phyloP scores from a whole-genome alignment of 1,140 invertebrate species.

The Lordiphosa mommai region DNA sequence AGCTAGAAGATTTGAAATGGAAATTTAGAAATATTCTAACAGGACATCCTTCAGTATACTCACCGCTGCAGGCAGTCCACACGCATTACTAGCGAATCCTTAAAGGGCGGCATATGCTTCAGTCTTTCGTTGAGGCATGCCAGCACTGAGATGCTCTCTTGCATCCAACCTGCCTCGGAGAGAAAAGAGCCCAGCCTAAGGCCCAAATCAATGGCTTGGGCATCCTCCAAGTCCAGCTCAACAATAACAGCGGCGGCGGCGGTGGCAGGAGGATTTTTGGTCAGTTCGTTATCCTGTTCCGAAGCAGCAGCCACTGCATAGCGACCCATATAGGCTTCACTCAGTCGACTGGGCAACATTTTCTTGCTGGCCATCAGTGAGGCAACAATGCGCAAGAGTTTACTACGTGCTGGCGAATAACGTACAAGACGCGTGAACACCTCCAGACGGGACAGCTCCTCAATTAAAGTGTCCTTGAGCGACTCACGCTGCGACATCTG shows the following conservation, averaged over 20 bases:
- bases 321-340: constrained; percentile 36
- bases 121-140: constrained; percentile 83
- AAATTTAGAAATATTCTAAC: neutral
- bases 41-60: neutral
- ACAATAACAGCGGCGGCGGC: neutral
- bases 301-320: neutral
- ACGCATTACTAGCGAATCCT: constrained; percentile 80
- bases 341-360: constrained; percentile 45
- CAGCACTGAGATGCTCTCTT: constrained; percentile 86
- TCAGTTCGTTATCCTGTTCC: neutral
- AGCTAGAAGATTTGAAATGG: constrained; percentile 81
- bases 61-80: constrained; percentile 89
- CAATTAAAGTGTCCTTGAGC: constrained; percentile 82
- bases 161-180: constrained; percentile 92
- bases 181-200: constrained; percentile 87
- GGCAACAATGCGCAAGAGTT: constrained; percentile 85
- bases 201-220: constrained; percentile 81
- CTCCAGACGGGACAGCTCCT: constrained; percentile 87
- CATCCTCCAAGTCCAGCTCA: constrained; percentile 15
- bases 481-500: constrained; percentile 84
- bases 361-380: constrained; percentile 79
- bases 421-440: constrained; percentile 87
- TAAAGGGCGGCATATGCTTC: constrained; percentile 79
- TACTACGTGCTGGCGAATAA: constrained; percentile 85
- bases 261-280: neutral